These are phyloP conservation scores for Corydoras maculifer DNA, from an alignment of 2,113 vertebrate genomes.

Conservation along the genomic window DNA sequence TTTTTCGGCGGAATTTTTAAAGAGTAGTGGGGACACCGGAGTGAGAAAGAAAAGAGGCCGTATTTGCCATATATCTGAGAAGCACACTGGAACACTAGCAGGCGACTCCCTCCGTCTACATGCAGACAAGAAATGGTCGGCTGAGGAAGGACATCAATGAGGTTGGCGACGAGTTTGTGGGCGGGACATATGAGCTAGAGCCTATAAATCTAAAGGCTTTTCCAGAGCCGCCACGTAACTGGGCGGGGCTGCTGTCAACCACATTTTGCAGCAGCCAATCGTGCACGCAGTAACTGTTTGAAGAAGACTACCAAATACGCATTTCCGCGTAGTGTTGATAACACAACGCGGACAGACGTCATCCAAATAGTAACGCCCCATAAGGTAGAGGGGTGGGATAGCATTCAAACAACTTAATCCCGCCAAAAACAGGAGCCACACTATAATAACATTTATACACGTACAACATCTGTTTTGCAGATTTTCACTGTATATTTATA, in stretches of 20 bases:
- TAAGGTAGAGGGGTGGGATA: too few species aligned
- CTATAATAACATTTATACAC: too few species aligned
- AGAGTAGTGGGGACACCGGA: slow-evolving; percentile 91
- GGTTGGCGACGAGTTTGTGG: slow-evolving; percentile 29
- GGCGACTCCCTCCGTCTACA: neutral
- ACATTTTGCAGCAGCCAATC: neutral
- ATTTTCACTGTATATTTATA: too few species aligned
- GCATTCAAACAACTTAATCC: too few species aligned
- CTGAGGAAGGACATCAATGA: slow-evolving; percentile 24
- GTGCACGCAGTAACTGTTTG: neutral
- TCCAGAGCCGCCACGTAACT: neutral
- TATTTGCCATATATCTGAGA: slow-evolving; percentile 75
- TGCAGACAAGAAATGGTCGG: slow-evolving; percentile 37
- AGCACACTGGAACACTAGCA: neutral
- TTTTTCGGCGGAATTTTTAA: slow-evolving; percentile 99
- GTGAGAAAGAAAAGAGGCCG: slow-evolving; percentile 84
- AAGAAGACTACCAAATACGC: slow-evolving; percentile 25
- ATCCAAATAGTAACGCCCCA: too few species aligned
- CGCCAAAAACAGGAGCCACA: too few species aligned
- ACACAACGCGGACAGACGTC: too few species aligned
- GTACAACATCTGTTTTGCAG: too few species aligned
- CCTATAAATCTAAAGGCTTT: neutral
- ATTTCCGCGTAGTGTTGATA: slow-evolving; percentile 1
- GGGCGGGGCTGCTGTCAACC: neutral
- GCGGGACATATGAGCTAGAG: neutral